Percentiles rank a stretch among this genome's conserved stretches.
Conservation (phyloP, 2,888 invertebrate species). For the Dolomedes plantarius region DNA sequence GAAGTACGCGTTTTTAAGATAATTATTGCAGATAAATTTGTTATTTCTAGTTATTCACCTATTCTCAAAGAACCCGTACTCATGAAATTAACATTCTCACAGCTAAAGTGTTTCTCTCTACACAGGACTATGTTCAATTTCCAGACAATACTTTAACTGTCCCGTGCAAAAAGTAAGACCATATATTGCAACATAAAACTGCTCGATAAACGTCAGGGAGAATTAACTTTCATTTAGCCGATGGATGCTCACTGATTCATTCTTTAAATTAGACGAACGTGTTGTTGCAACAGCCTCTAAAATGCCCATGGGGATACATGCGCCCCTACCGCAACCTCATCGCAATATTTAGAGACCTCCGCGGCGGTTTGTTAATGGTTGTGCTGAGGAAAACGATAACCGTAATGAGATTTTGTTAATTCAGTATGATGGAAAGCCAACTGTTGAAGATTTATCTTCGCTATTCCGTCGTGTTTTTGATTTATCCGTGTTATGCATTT, state of each 20-base stretch:
- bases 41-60: too few relatives aligned
- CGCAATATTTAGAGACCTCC: background rate
- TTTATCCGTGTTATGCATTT: background rate
- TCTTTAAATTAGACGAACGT: conserved; percentile 14
- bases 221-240: background rate
- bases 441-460: background rate
- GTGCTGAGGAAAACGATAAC: conserved; percentile 2
- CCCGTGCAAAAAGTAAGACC: too few relatives aligned
- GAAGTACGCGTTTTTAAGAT: too few relatives aligned
- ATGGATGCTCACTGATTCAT: background rate
- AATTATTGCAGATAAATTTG: too few relatives aligned
- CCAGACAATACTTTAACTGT: too few relatives aligned
- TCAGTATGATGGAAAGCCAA: background rate
- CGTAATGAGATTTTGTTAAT: conserved; percentile 6
- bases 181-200: too few relatives aligned
- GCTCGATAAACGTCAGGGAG: background rate
- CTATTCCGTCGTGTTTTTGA: background rate
- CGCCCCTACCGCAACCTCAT: background rate
- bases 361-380: background rate
- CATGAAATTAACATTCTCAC: too few relatives aligned
- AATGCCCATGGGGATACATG: background rate
- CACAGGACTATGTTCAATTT: too few relatives aligned
- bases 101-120: too few relatives aligned
- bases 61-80: too few relatives aligned
- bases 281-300: background rate